Base-by-base conservation (phyloP, 2,797 vertebrate species). In the Schizopygopsis malacanthus region DNA sequence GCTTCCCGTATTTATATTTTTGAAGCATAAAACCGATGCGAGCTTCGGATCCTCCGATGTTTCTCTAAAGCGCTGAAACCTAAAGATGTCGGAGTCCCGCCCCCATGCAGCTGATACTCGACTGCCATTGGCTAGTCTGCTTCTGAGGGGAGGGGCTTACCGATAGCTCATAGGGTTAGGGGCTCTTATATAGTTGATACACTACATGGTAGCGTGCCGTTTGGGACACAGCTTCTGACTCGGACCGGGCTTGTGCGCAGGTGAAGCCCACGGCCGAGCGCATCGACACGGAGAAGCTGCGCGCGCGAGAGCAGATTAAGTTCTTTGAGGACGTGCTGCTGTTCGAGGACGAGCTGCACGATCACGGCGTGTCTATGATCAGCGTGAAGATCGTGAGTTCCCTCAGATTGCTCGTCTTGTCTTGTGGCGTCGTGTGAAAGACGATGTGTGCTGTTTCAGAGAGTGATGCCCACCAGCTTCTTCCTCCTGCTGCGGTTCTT, bases 401-500 rank as follows among this genome's bases (percentile, higher is more conserved):
- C 16, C 1, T 22, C 33, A 2, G 18, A n/a, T 61, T 33, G 33
- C 33, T 84, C 6, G 0, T 41, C 1, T 82, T 4, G 12, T 20
- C 3, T 22, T 2, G 8, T 37, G 0, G 6, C 9, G 10, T 75
- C 22, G 3, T 33, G 4, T 82, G n/a, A 47, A 22, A 33, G 61
- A 20, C 41, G 45, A 7, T 43, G 71, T 73, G 2, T 56, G 69
- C 3, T 20, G 9, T 70, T 90, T 52, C 93, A 99, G 98, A 97
- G 98, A 93, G 98, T 99, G 87, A 99, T 99, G 98, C 98, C 98
- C 88, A 97, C 97, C 82, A 97, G 98, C 84, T 99, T 99, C 93
- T 99, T 99, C 91, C 92, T 98, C 89, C 90, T 99, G 82, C 89
- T 97, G 90, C 95, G 98, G 82, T 99, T 98, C 94, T 99, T 99